phyloP scores from a whole-genome alignment of 1,140 invertebrate genomes.

The Bombus breviceps region DNA sequence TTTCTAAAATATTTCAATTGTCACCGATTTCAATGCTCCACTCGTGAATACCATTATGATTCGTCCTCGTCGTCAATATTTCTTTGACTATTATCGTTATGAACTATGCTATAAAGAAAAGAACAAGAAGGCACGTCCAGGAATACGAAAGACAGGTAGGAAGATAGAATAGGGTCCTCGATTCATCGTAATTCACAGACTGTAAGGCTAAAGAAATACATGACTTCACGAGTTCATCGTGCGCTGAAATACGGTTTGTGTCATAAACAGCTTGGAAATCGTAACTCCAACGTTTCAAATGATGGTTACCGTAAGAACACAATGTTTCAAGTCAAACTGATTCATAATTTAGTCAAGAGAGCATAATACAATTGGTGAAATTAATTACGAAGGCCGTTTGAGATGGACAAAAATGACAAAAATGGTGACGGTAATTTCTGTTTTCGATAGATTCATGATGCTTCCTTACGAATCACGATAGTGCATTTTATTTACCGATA shows the following conservation, averaged over 20 bases:
- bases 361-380: not conserved
- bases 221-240: not conserved
- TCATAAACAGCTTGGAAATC: not conserved
- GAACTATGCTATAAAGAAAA: not conserved
- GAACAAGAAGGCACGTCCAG: no score
- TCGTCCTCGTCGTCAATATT: not conserved
- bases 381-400: slow-evolving; percentile 31
- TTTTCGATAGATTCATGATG: no score
- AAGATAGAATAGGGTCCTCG: not conserved
- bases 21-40: not conserved
- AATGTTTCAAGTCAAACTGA: not conserved
- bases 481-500: no score
- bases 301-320: not conserved
- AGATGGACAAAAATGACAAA: not conserved
- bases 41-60: not conserved
- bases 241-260: not conserved
- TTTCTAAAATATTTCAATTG: not conserved
- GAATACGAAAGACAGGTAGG: not conserved
- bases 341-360: slow-evolving; percentile 37
- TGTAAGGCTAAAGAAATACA: not conserved
- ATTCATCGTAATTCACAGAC: not conserved
- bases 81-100: not conserved
- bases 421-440: not conserved
- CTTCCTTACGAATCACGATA: no score
- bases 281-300: not conserved